Evolutionary conservation across 2,797 vertebrate species (phyloP).

Genomic region (Lepilemur ruficaudatus): DNA sequence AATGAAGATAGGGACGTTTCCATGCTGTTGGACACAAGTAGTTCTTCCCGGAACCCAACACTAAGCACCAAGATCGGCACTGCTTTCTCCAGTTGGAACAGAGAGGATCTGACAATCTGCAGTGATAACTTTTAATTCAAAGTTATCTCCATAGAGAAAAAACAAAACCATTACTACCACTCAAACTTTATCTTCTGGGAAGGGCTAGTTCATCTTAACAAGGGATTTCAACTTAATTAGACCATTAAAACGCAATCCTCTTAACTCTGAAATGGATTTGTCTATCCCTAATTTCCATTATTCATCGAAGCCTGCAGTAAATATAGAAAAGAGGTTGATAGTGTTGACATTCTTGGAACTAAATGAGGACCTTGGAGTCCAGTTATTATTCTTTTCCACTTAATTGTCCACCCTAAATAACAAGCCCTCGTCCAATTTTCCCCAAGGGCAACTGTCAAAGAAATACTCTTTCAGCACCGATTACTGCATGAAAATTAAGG

Average conservation of each 20-base stretch:
- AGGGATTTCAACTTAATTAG: neutral
- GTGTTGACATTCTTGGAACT: slow-evolving; percentile 55
- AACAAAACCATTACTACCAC: neutral
- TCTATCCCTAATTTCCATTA: slow-evolving; percentile 79
- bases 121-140: slow-evolving; percentile 7
- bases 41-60: neutral
- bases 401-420: slow-evolving; percentile 57
- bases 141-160: neutral
- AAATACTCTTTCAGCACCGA: slow-evolving; percentile 75
- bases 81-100: neutral
- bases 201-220: slow-evolving; percentile 50
- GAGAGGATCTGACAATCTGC: neutral
- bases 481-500: slow-evolving; percentile 69
- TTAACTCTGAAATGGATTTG: slow-evolving; percentile 67
- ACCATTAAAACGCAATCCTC: slow-evolving; percentile 1
- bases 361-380: slow-evolving; percentile 6
- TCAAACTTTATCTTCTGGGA: slow-evolving; percentile 19
- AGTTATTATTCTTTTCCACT: slow-evolving; percentile 55
- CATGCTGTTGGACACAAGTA: too few species aligned
- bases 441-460: slow-evolving; percentile 70
- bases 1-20: neutral
- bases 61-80: fast-evolving
- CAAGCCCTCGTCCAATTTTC: slow-evolving; percentile 66
- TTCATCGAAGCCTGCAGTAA: slow-evolving; percentile 58
- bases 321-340: slow-evolving; percentile 51